Evolutionary conservation across 2,888 invertebrate genomes (phyloP).

Genomic region (Coenonympha arcania): DNA sequence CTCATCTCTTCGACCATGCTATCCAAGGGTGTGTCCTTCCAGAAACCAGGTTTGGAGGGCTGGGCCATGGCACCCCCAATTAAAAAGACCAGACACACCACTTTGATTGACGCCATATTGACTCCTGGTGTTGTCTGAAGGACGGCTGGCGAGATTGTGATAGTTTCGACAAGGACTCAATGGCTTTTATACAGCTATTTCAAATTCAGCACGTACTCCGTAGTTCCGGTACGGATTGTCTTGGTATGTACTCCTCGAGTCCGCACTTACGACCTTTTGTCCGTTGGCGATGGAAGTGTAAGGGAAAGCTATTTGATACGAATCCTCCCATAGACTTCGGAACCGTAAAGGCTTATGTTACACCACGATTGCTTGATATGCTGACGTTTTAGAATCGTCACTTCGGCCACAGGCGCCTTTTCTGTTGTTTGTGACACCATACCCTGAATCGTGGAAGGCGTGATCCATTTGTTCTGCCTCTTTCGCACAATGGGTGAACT

Average conservation of each 20-base stretch:
- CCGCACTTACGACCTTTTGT: slow-evolving; percentile 57
- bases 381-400: slow-evolving; percentile 49
- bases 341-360: slow-evolving; percentile 54
- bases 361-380: slow-evolving; percentile 33
- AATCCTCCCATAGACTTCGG: slow-evolving; percentile 47
- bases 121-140: slow-evolving; percentile 58
- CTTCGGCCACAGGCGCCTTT: slow-evolving; percentile 53
- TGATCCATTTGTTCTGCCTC: slow-evolving; percentile 54
- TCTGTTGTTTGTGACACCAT: slow-evolving; percentile 72
- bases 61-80: slow-evolving; percentile 76
- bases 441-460: slow-evolving; percentile 57
- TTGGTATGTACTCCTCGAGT: slow-evolving; percentile 50
- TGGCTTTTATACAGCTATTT: slow-evolving; percentile 75
- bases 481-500: slow-evolving; percentile 28
- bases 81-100: slow-evolving; percentile 67
- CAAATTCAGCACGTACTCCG: slow-evolving; percentile 65
- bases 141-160: slow-evolving; percentile 64
- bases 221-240: slow-evolving; percentile 70
- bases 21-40: slow-evolving; percentile 82
- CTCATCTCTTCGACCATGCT: slow-evolving; percentile 84
- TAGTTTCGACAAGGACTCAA: slow-evolving; percentile 64
- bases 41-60: slow-evolving; percentile 78
- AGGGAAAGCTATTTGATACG: slow-evolving; percentile 73
- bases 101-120: slow-evolving; percentile 64
- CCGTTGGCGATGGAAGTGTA: slow-evolving; percentile 47